These are phyloP conservation scores for Cecropterus lyciades DNA, from an alignment of 1,140 invertebrate genomes.

Conservation along the genomic window DNA sequence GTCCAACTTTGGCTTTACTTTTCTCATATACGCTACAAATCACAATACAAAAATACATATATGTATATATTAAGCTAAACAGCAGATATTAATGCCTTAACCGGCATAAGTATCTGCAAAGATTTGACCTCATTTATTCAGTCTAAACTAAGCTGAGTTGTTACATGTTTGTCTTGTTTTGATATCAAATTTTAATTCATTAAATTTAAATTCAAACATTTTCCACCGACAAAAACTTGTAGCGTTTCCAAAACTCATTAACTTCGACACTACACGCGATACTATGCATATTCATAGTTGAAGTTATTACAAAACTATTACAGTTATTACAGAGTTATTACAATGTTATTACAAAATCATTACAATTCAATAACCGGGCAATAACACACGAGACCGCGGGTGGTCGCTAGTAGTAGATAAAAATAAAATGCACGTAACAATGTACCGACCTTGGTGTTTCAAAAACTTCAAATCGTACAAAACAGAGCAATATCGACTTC, in stretches of 20 bases:
- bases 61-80: no score
- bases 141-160: no score
- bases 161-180: no score
- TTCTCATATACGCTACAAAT: no score
- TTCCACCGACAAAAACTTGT: constrained; percentile 1
- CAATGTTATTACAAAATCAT: background rate
- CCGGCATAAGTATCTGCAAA: no score
- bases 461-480: background rate
- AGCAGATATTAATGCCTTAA: no score
- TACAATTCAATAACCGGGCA: background rate
- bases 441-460: constrained; percentile 28
- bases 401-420: constrained; percentile 16
- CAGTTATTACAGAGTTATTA: background rate
- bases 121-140: no score
- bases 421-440: constrained; percentile 37
- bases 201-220: background rate
- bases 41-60: no score
- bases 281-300: constrained; percentile 4
- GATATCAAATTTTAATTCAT: background rate
- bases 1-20: no score
- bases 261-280: background rate
- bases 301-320: background rate
- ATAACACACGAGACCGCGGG: constrained; percentile 12
- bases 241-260: constrained; percentile 6
- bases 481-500: background rate